phyloP scores from a whole-genome alignment of 2,113 vertebrate species.

The Guaruba guarouba region DNA sequence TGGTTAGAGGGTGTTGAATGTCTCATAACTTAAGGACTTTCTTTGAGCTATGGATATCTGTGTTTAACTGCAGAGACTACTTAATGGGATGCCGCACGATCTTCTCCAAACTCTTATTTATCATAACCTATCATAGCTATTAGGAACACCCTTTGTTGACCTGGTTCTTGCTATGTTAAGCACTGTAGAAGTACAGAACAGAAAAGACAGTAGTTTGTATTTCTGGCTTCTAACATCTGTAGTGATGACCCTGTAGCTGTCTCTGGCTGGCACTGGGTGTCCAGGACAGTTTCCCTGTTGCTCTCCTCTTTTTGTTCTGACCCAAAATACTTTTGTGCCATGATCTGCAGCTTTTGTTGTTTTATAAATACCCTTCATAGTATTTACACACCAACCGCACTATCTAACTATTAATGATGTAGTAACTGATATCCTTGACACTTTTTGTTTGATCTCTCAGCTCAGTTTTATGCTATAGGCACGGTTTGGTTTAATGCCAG shows the following conservation, averaged over 20 bases:
- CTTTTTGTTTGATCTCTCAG: neutral
- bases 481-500: neutral
- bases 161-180: neutral
- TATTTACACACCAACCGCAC: neutral
- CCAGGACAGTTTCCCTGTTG: neutral
- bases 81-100: neutral
- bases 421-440: neutral
- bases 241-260: neutral
- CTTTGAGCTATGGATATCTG: conserved; percentile 1
- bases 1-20: neutral
- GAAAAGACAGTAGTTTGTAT: neutral
- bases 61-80: neutral
- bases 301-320: neutral
- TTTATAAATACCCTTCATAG: neutral
- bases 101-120: neutral
- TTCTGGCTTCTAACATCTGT: neutral
- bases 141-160: neutral
- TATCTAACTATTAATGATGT: neutral
- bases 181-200: neutral
- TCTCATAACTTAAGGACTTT: neutral
- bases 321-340: neutral
- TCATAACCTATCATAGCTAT: neutral
- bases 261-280: neutral
- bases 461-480: neutral
- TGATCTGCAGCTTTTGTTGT: neutral